Base-by-base conservation (phyloP, 2,888 invertebrate genomes). In the Tipula vernalis region DNA sequence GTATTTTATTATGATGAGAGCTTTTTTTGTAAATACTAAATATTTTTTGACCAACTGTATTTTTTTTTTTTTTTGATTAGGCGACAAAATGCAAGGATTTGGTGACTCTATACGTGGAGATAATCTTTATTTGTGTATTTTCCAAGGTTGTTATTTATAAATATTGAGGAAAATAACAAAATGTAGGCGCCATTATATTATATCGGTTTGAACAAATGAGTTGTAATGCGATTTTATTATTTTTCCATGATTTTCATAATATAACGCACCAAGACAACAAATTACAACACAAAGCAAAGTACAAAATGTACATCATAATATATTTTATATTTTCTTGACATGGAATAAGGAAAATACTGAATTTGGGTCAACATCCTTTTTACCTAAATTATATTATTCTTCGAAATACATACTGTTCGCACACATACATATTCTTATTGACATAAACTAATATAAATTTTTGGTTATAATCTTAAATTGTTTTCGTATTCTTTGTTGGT, bases 41-140 rank as follows among this genome's bases (percentile, higher is more conserved):
- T 39, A 39, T 39, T 39, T 39, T 39, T 39, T 39, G 39, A 39
- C 12, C 71, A 28, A 71, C 71, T 71, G 71, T 71, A 71, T 51
- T 15, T 71, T 57, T 6, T 51, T n/a, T 51, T 51, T 15, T 57
- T 71, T 10, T 71, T 71, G 10, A 15, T 57, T 15, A 71, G 71
- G 71, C 71, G 71, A 71, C 71, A 71, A 71, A 71, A 71, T 71
- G 71, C 71, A 71, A 71, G 71, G 71, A 71, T 71, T 71, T 71
- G 71, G 71, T 71, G 71, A 71, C 71, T 28, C 28, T 51, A 2
- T 44, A 12, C 10, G 10, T 51, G 10, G 71, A 71, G 71, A 71
- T 71, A 71, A 71, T 71, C 71, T 71, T 71, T 71, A 71, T 71
- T 71, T 18, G 71, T 71, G 18, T 71, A 71, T 71, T 71, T 71